Conservation (phyloP, 1,140 invertebrate species). For the Trinorchestia longiramus region DNA sequence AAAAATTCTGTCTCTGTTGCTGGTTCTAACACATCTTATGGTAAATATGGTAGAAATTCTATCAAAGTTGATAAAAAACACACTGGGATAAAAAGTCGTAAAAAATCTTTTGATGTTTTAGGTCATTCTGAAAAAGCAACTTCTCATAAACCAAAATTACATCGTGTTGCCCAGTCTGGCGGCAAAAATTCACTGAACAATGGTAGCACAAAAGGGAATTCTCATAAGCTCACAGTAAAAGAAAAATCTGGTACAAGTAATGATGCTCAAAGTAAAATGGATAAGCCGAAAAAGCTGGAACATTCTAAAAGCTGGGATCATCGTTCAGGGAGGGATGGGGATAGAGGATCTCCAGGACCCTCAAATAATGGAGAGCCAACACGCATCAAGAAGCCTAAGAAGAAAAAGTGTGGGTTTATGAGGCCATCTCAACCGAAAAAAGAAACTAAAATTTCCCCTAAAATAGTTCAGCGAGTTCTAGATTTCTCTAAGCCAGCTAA, state of each 20-base stretch:
- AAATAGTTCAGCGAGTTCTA: not conserved
- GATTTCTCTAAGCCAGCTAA: not conserved
- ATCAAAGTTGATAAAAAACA: not conserved
- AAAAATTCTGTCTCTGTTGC: not conserved
- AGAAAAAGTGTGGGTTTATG: constrained; percentile 44
- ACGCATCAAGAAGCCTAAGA: not conserved
- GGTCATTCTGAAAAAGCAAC: not conserved
- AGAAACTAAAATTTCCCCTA: not conserved
- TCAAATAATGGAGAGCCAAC: not conserved
- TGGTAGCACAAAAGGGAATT: not conserved
- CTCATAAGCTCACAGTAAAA: not conserved
- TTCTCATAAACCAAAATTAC: not conserved
- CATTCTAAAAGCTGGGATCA: not conserved
- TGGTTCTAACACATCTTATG: constrained; percentile 8
- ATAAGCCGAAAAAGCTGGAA: not conserved
- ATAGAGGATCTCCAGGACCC: not conserved
- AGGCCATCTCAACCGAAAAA: not conserved
- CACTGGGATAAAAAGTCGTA: not conserved
- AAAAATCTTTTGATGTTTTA: not conserved
- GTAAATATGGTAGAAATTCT: constrained; percentile 25
- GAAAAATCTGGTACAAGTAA: not conserved
- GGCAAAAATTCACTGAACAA: not conserved
- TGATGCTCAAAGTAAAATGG: not conserved
- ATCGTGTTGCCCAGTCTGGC: not conserved
- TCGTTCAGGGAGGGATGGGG: not conserved